phyloP scores from a whole-genome alignment of 2,113 vertebrate species.

The Actenoides hombroni region DNA sequence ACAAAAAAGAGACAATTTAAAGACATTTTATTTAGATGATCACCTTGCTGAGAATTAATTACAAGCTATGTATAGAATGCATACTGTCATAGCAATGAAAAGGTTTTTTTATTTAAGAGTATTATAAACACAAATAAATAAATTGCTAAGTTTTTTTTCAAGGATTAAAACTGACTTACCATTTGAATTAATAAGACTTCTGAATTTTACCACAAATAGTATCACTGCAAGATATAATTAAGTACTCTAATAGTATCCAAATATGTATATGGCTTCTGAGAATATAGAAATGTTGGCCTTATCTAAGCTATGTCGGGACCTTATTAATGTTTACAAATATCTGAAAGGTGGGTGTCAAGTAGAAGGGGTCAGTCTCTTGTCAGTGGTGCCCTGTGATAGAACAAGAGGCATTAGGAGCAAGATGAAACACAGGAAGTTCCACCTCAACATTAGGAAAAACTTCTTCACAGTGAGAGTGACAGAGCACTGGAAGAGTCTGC shows the following conservation, averaged over 20 bases:
- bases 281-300: neutral
- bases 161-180: neutral
- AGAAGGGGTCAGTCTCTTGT: too few relatives aligned
- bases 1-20: neutral
- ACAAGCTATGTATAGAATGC: neutral
- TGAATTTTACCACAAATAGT: neutral
- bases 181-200: neutral
- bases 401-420: too few relatives aligned
- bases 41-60: neutral
- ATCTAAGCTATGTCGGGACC: neutral
- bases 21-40: neutral
- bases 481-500: too few relatives aligned
- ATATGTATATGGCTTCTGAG: neutral
- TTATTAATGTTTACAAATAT: too few relatives aligned
- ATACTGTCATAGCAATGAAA: neutral
- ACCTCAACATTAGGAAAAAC: too few relatives aligned
- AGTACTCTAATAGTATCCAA: neutral
- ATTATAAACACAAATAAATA: neutral
- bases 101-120: neutral
- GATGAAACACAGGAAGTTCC: too few relatives aligned
- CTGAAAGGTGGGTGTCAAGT: too few relatives aligned
- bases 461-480: too few relatives aligned
- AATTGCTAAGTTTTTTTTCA: neutral
- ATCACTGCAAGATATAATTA: neutral
- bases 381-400: too few relatives aligned